Evolutionary conservation across 2,797 vertebrate genomes (phyloP).

Genomic region (Benthosema pterotum): DNA sequence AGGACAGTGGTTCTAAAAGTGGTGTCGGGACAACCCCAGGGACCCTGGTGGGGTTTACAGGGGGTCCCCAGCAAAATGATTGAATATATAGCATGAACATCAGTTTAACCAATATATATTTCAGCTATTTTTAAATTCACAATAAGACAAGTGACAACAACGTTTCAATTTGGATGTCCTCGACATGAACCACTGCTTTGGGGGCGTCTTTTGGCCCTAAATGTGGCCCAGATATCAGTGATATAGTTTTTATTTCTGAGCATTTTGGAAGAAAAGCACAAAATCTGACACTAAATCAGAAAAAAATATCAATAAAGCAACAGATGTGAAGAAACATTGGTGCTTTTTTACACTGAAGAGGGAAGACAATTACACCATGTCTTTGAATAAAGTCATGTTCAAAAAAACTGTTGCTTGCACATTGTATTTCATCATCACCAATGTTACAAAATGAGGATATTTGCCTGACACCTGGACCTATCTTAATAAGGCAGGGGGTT

Average conservation of each 20-base stretch:
- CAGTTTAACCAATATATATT: neutral
- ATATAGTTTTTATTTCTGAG: conserved; percentile 30
- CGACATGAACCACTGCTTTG: too few relatives aligned
- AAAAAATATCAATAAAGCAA: conserved; percentile 56
- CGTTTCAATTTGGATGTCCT: too few relatives aligned
- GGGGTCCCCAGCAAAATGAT: too few relatives aligned
- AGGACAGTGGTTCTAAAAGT: conserved; percentile 14
- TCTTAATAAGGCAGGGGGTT: too few relatives aligned
- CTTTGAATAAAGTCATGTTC: conserved; percentile 69
- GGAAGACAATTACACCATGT: conserved; percentile 36
- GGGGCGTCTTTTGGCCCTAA: too few relatives aligned
- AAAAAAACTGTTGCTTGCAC: conserved; percentile 31
- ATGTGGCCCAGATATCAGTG: conserved; percentile 9
- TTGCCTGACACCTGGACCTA: too few relatives aligned
- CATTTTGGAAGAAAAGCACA: conserved; percentile 30
- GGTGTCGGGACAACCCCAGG: too few relatives aligned
- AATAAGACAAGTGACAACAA: too few relatives aligned
- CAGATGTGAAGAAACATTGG: conserved; percentile 41
- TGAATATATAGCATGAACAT: too few relatives aligned
- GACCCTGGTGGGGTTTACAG: too few relatives aligned
- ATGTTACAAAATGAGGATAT: neutral
- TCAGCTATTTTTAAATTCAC: conserved; percentile 3
- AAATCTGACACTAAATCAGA: conserved; percentile 34
- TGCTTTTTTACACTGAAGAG: conserved; percentile 64
- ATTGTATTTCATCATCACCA: conserved; percentile 5